phyloP scores from a whole-genome alignment of 2,888 invertebrate species.

The Elaeidobius kamerunicus region DNA sequence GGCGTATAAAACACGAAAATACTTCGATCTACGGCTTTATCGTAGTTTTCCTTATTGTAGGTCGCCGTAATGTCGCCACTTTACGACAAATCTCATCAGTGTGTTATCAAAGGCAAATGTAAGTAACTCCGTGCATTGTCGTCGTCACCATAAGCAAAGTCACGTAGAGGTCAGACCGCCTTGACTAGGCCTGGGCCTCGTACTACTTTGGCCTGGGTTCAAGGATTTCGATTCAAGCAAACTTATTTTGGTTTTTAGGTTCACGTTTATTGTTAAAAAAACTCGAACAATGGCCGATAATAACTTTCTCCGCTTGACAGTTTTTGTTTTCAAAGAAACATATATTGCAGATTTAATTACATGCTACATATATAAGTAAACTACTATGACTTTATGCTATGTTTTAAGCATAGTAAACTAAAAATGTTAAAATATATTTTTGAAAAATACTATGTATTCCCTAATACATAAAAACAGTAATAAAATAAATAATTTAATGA shows the following conservation, averaged over 20 bases:
- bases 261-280: not conserved
- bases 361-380: no score
- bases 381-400: no score
- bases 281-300: not conserved
- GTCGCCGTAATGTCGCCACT: not conserved
- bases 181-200: conserved; percentile 38
- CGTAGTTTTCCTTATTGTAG: not conserved
- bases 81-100: not conserved
- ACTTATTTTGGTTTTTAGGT: conserved; percentile 17
- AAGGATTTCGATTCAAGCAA: conserved; percentile 32
- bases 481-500: no score
- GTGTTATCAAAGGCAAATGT: conserved; percentile 19
- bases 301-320: no score
- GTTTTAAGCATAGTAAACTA: no score
- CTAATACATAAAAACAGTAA: no score
- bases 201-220: conserved; percentile 42
- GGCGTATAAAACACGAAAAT: not conserved
- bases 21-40: not conserved
- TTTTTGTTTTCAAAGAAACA: no score
- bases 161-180: conserved; percentile 39
- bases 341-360: no score
- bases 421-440: no score
- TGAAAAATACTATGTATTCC: no score
- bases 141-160: conserved; percentile 32
- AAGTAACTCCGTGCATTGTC: conserved; percentile 12